Base-by-base conservation (phyloP, 1,140 invertebrate species). In the Bombus huntii region DNA sequence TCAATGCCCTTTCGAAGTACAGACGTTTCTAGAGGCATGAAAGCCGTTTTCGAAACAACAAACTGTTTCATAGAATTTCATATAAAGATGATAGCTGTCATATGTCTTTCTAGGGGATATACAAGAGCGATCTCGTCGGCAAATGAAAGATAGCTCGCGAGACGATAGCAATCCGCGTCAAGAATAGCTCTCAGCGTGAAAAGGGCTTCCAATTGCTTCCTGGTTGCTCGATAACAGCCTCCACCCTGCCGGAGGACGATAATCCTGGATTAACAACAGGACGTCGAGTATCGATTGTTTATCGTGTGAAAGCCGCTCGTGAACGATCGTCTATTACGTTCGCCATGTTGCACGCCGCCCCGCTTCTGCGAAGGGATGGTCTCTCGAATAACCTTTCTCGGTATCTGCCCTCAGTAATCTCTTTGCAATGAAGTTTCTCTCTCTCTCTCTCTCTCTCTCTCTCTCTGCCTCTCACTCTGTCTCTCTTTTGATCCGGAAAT, bases 181-280 rank as follows among this genome's bases (percentile, higher is more conserved):
- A 72, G 83, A 85, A 80, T 72, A 80, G 68, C 42, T 80, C 53
- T 72, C 53, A n/a, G 39, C 31, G 62, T 65, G 81, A 34, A 88
- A 75, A 79, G 87, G 37, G 44, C 83, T 79, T 86, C 83, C 86
- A 87, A 90, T 90, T 83, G 89, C 86, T 90, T 90, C 83, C 89
- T 89, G 86, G 89, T 90, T 73, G 83, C 62, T 90, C 83, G 89
- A 90, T 89, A 90, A 88, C 81, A 86, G 75, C 73, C 73, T 71
- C 72, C 68, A 70, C 80, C 73, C 83, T 71, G 72, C 80, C 89
- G 75, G 86, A 65, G 85, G 85, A 90, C 85, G 85, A 90, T 90
- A 90, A 90, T 90, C 81, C 72, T 81, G 80, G 87, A 90, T 90
- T 90, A 90, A 90, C 87, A 89, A 90, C 89, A 90, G 80, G 86